A percentile compares a stretch with the other conserved stretches of the same genome.
Conservation (phyloP, 2,797 vertebrate species). For the Salmo trutta region DNA sequence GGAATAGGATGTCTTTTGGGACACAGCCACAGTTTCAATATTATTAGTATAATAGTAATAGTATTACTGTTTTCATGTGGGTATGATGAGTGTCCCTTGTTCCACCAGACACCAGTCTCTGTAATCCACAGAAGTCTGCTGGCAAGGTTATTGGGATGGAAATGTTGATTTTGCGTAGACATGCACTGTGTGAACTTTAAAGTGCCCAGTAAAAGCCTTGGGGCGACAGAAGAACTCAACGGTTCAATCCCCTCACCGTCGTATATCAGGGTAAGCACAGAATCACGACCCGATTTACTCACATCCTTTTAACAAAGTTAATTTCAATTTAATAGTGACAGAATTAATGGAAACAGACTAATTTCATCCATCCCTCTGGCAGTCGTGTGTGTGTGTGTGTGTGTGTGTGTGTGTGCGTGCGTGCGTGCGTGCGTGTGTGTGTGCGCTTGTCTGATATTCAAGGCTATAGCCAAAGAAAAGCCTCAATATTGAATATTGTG, state of each 20-base stretch:
- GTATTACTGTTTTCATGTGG: no score
- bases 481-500: not conserved
- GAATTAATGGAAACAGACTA: not conserved
- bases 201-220: slow-evolving; percentile 13
- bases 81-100: no score
- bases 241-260: not conserved
- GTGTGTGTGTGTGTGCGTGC: not conserved
- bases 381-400: not conserved
- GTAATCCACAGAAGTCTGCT: no score
- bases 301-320: slow-evolving; percentile 2
- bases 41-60: no score
- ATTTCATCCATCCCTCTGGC: not conserved
- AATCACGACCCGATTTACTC: not conserved
- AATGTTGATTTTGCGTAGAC: slow-evolving; percentile 24
- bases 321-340: slow-evolving; percentile 6
- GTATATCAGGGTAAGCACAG: slow-evolving; percentile 7
- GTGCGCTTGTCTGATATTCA: not conserved
- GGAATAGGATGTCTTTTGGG: no score
- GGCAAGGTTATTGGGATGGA: slow-evolving; percentile 8
- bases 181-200: slow-evolving; percentile 15
- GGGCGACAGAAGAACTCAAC: not conserved
- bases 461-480: not conserved
- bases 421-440: not conserved
- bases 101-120: no score
- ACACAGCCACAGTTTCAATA: no score